phyloP scores from a whole-genome alignment of 2,113 vertebrate species.

The Lanius ludovicianus region DNA sequence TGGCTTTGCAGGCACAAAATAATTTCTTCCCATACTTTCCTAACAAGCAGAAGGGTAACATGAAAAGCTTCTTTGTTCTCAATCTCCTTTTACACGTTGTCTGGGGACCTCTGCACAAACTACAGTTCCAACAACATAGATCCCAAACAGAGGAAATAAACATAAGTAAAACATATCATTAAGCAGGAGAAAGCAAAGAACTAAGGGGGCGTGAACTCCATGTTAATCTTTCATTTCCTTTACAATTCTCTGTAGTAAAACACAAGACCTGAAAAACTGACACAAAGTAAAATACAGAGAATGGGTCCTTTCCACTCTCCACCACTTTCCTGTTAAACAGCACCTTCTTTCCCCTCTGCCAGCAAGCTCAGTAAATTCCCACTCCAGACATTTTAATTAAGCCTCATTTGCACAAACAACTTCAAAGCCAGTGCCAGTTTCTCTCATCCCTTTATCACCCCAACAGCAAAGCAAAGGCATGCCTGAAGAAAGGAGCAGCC shows the following conservation, averaged over 20 bases:
- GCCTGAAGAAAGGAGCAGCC: background rate
- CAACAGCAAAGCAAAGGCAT: background rate
- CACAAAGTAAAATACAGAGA: background rate
- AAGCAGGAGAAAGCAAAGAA: background rate
- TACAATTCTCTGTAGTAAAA: background rate
- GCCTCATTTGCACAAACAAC: background rate
- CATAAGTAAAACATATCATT: background rate
- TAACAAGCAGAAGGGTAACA: background rate
- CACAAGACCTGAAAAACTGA: background rate
- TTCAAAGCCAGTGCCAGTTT: slow-evolving; percentile 1
- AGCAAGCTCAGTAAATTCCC: background rate
- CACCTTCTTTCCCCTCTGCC: background rate
- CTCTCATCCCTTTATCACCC: slow-evolving; percentile 18
- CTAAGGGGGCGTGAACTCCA: background rate
- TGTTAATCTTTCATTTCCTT: background rate
- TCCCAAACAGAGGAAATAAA: background rate
- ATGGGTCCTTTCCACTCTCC: background rate
- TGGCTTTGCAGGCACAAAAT: background rate
- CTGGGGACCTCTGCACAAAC: background rate
- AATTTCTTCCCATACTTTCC: background rate
- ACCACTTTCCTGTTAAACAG: background rate
- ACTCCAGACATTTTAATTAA: slow-evolving; percentile 35
- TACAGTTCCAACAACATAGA: background rate
- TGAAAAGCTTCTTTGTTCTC: background rate
- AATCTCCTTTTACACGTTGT: background rate